Evolutionary conservation across 1,140 invertebrate species (phyloP).

Genomic region (Centruroides sculpturatus): DNA sequence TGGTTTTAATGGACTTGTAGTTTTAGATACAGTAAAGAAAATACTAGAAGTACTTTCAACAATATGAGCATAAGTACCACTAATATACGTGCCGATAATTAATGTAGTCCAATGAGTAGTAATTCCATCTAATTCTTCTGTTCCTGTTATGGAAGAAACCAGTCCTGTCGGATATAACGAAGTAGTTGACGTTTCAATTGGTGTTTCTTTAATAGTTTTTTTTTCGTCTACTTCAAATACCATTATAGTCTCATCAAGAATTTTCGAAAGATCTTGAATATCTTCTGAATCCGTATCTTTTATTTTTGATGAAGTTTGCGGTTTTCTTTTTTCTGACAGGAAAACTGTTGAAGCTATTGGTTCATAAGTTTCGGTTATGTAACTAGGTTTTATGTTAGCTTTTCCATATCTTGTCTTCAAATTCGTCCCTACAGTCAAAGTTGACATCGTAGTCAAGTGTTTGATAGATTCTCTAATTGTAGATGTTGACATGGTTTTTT

Average conservation of each 20-base stretch:
- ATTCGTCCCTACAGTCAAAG: slow-evolving; percentile 10
- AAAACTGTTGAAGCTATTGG: not conserved
- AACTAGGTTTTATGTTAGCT: not conserved
- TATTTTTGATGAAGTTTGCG: not conserved
- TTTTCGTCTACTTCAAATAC: not conserved
- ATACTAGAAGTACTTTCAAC: slow-evolving; percentile 61
- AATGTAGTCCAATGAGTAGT: slow-evolving; percentile 83
- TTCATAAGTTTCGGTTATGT: not conserved
- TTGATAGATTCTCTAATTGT: slow-evolving; percentile 10
- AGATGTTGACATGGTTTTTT: slow-evolving; percentile 13
- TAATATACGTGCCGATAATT: slow-evolving; percentile 68
- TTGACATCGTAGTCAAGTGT: slow-evolving; percentile 10
- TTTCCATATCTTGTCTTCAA: not conserved
- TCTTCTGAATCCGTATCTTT: slow-evolving; percentile 1
- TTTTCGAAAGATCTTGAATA: not conserved
- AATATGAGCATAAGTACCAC: slow-evolving; percentile 74
- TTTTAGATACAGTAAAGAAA: slow-evolving; percentile 13
- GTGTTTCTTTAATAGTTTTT: not conserved
- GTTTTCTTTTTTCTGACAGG: not conserved
- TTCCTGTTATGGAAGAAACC: slow-evolving; percentile 70
- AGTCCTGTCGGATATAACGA: slow-evolving; percentile 46
- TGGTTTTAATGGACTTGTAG: not conserved
- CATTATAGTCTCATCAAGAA: not conserved
- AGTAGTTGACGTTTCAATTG: too few species aligned
- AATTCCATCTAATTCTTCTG: slow-evolving; percentile 76